Evolutionary conservation across 2,113 vertebrate genomes (phyloP), one percentile per base, ranked within the genome.

Genomic region (Carassius auratus): DNA sequence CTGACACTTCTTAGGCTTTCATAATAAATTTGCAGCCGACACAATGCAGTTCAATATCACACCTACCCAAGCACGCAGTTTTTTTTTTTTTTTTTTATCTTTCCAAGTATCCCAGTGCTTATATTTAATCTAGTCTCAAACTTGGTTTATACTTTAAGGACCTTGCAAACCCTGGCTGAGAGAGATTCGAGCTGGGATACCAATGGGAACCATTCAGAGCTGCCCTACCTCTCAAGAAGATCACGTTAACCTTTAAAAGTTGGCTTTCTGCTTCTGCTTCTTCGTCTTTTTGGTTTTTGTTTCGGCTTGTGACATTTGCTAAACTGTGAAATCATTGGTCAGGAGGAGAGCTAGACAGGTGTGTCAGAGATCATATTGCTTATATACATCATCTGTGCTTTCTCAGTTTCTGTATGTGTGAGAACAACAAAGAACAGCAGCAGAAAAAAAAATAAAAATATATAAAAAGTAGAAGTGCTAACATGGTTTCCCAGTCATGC

Each of bases 401-500:
- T 87, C 33, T 15, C 21, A 48, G 64, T 73, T 57, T 36, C 38
- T 78, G 68, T 76, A 64, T 80, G 78, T 73, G 55, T 76, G 61
- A 69, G 69, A 52, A 85, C 30, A 26, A 78, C 52, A n/a, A 75
- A 48, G 55, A 73, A 45, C 12, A 10, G 79, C 69, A 38, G 14
- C 52, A 38, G 83, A 15, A 81, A 57, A 85, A 85, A n/a, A n/a
- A 64, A 52, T n/a, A 85, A 82, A 33, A 21, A 64, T 42, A 45
- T 26, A 26, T 26, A 23, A 76, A 81, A 38, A 38, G 36, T 4
- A 38, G 36, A 38, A 7, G 85, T 87, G 85, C 61, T 86, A 89
- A 85, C 88, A 87, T 62, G 86, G 84, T 86, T 88, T 87, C 88
- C 74, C 79, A 84, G 80, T 59, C 76, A 77, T 87, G 77, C 80